These are phyloP conservation scores for Leucoraja ocellata DNA, from an alignment of 2,797 vertebrate genomes.

Conservation along the genomic window DNA sequence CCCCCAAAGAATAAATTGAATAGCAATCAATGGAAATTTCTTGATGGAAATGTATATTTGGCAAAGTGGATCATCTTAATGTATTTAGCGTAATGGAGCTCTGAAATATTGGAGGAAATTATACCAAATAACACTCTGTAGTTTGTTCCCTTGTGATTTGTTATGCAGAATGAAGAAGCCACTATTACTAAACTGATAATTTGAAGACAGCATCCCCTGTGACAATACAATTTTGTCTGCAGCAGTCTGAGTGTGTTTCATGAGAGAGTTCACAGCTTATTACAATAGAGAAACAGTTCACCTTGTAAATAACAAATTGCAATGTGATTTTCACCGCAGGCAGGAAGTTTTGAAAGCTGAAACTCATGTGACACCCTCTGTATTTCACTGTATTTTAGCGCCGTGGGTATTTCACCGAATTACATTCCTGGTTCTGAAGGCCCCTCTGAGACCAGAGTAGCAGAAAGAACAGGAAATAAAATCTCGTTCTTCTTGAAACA, in stretches of 20 bases:
- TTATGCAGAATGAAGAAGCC: not conserved
- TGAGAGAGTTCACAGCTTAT: not conserved
- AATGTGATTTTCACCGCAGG: not conserved
- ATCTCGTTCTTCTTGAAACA: too few species aligned
- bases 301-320: not conserved
- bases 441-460: too few species aligned
- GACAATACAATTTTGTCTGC: not conserved
- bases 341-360: not conserved
- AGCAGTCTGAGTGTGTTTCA: not conserved
- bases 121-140: not conserved
- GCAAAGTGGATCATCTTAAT: slow-evolving; percentile 1
- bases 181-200: not conserved
- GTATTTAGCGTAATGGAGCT: not conserved
- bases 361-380: not conserved
- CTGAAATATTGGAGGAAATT: slow-evolving; percentile 5
- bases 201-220: not conserved
- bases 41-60: not conserved
- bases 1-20: not conserved
- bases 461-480: too few species aligned
- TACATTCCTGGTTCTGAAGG: not conserved
- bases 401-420: not conserved
- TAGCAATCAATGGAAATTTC: slow-evolving; percentile 1
- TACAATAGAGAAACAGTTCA: not conserved
- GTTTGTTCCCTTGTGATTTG: slow-evolving; percentile 7
- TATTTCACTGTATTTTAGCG: not conserved